Evolutionary conservation across 2,797 vertebrate genomes (phyloP).

Genomic region (Discoglossus pictus): DNA sequence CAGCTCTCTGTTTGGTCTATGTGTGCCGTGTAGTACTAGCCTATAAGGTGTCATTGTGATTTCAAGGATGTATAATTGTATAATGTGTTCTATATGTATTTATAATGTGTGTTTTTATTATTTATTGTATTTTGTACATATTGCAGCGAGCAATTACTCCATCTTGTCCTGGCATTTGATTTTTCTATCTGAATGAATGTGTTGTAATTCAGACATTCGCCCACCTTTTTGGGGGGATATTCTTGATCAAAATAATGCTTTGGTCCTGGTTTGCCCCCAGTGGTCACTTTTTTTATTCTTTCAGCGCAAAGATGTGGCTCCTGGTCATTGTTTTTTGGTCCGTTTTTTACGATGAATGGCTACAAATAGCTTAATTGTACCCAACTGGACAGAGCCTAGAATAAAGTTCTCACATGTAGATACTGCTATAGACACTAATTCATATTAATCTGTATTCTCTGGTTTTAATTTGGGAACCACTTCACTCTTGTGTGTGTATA

Average conservation of each 20-base stretch:
- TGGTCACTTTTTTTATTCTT: slow-evolving; percentile 43
- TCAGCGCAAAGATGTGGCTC: slow-evolving; percentile 36
- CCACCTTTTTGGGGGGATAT: not conserved
- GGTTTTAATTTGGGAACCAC: not conserved
- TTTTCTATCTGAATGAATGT: too few relatives aligned
- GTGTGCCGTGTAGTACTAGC: too few relatives aligned
- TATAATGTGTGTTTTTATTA: too few relatives aligned
- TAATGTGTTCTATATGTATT: too few relatives aligned
- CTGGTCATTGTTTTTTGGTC: slow-evolving; percentile 52
- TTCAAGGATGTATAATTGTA: too few relatives aligned
- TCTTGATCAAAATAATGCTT: slow-evolving; percentile 47
- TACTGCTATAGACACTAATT: slow-evolving; percentile 13
- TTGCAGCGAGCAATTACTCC: too few relatives aligned
- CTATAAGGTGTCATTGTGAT: too few relatives aligned
- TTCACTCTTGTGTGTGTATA: not conserved
- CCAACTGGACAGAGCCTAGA: slow-evolving; percentile 33
- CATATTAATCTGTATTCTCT: slow-evolving; percentile 18
- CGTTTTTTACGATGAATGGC: slow-evolving; percentile 46
- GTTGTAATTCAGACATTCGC: too few relatives aligned
- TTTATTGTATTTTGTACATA: too few relatives aligned
- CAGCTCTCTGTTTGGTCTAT: too few relatives aligned
- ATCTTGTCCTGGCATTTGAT: too few relatives aligned
- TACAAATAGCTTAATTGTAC: slow-evolving; percentile 58
- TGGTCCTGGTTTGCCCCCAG: slow-evolving; percentile 32
- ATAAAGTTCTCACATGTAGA: slow-evolving; percentile 40